A percentile compares a stretch with the other conserved stretches of the same genome.
Conservation (phyloP, 2,888 invertebrate species). For the Crematogaster levior region DNA sequence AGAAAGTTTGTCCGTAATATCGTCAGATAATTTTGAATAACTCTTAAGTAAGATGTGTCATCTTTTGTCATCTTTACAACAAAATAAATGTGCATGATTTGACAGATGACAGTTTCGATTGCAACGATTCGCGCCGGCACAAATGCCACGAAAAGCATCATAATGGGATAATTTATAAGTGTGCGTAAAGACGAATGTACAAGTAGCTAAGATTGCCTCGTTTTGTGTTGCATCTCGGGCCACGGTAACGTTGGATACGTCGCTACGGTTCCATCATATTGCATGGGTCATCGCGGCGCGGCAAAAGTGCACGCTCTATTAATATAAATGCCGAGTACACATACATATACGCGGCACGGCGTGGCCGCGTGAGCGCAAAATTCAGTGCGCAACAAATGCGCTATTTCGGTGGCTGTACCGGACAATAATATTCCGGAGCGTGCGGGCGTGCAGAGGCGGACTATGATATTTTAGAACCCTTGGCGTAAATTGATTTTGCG, state of each 20-base stretch:
- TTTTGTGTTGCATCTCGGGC: neutral
- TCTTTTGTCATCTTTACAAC: neutral
- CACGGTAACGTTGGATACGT: neutral
- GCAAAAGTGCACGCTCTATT: constrained; percentile 68
- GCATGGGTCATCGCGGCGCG: constrained; percentile 43
- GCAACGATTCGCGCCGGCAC: neutral
- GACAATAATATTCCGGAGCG: constrained; percentile 43
- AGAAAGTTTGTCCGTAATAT: neutral
- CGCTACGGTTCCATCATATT: constrained; percentile 21
- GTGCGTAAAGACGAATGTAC: neutral
- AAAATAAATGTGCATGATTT: neutral
- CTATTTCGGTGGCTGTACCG: constrained; percentile 13
- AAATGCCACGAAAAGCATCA: neutral
- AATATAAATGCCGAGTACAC: constrained; percentile 60
- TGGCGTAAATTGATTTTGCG: neutral
- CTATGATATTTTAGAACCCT: neutral
- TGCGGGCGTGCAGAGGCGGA: constrained; percentile 18
- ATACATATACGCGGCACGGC: constrained; percentile 17
- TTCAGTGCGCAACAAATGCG: constrained; percentile 56
- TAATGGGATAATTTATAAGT: neutral
- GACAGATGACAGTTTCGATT: neutral
- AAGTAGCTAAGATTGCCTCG: too few species aligned
- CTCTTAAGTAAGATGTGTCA: neutral
- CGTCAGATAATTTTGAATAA: neutral
- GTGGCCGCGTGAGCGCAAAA: constrained; percentile 53